Evolutionary conservation across 2,888 invertebrate genomes (phyloP), one percentile per base, ranked within the genome.

Genomic region (Eulithis testata): DNA sequence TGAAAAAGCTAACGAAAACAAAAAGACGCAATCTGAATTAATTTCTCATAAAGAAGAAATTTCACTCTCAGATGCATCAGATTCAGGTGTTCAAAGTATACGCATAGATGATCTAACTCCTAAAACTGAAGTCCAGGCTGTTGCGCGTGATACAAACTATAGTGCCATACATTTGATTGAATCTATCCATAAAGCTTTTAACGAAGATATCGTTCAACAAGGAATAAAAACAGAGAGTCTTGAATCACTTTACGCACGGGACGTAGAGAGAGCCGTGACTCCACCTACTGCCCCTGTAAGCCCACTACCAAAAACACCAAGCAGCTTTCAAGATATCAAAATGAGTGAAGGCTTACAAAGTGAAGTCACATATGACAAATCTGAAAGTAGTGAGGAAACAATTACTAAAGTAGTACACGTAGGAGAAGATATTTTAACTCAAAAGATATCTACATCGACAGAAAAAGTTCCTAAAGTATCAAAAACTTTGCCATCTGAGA

Each of bases 261-360:
- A 85, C 31, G 72, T 78, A 57, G 83, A 88, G 21, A 89, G 94
- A 71, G 90, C 90, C 37, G 90, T 94, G 65, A 96, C 96, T 37
- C 96, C 96, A 66, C 95, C 96, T 49, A 96, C 96, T 31, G 95
- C 95, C 8, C 95, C 96, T 31, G 95, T 95, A 0, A 95, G 96
- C 82, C 96, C 96, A 71, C 76, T 88, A 74, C 94, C 84, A 71
- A 93, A 87, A 75, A 89, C 78, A 66, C 90, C 86, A 43, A 84
- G 78, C 70, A 83, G 79, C 73, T 87, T 87, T 63, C 89, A 88
- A 76, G 92, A 92, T 69, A 69, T 90, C 0, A 92, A 91, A 83
- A 74, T 85, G 11, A 83, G 82, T 70, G 89, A 90, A 66, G 86
- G 89, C 40, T 84, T 91, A n/a, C 88, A 88, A 77, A 90, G 87